Evolutionary conservation across 2,797 vertebrate species (phyloP).

Genomic region (Pristis pectinata): DNA sequence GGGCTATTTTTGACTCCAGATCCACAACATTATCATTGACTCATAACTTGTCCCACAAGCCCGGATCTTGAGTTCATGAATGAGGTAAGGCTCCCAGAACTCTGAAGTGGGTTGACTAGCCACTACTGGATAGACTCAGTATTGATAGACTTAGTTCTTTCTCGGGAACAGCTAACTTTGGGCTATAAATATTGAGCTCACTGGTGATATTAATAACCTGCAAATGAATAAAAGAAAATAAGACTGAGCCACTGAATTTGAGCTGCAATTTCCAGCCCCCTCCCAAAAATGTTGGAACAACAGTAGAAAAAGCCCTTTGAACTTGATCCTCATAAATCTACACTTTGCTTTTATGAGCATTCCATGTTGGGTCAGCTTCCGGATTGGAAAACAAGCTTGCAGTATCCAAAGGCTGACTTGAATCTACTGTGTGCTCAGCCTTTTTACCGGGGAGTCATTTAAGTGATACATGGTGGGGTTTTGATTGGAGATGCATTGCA

Average conservation of each 20-base stretch:
- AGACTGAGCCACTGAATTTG: not conserved
- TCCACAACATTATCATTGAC: no score
- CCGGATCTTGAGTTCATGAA: no score
- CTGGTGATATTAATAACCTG: no score
- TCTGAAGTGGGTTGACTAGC: no score
- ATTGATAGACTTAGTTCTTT: no score
- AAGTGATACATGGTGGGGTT: not conserved
- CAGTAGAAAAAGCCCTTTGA: not conserved
- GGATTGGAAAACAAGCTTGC: not conserved
- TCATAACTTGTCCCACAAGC: no score
- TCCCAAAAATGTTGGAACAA: not conserved
- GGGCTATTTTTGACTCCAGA: no score
- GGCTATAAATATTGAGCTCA: no score
- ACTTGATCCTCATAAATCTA: not conserved
- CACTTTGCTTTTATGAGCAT: not conserved
- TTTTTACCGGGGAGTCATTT: not conserved
- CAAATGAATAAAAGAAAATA: no score
- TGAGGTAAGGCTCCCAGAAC: no score
- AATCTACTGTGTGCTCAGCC: not conserved
- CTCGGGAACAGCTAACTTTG: no score
- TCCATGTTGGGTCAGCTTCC: not conserved
- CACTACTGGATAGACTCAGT: no score
- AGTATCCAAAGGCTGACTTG: constrained; percentile 19
- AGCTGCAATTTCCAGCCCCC: not conserved
- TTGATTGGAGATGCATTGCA: not conserved